Percentiles rank a stretch among this genome's conserved stretches.
These are phyloP conservation scores for Carterocephalus palaemon DNA, from an alignment of 2,888 invertebrate genomes.

Conservation along the genomic window DNA sequence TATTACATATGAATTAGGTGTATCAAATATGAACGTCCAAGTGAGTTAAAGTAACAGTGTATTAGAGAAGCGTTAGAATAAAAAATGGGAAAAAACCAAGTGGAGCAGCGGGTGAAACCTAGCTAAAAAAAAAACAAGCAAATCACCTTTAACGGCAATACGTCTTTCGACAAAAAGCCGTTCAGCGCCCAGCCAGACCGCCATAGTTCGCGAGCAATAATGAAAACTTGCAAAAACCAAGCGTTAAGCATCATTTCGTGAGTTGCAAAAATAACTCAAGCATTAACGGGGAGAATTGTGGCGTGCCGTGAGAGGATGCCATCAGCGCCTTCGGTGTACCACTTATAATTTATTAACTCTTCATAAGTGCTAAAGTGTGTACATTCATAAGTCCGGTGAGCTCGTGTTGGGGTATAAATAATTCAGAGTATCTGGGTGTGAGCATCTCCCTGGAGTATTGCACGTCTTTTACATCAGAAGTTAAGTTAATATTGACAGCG, in stretches of 20 bases:
- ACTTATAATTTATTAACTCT: conserved; percentile 72
- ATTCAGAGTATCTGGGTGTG: conserved; percentile 52
- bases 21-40: too few species aligned
- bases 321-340: conserved; percentile 39
- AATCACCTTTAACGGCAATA: conserved; percentile 25
- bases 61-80: too few species aligned
- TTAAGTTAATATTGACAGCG: conserved; percentile 40
- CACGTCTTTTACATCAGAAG: conserved; percentile 46
- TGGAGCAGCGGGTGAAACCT: too few species aligned
- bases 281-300: conserved; percentile 24
- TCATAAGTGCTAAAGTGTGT: conserved; percentile 77
- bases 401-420: conserved; percentile 63
- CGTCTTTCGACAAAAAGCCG: conserved; percentile 21
- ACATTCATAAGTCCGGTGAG: conserved; percentile 61
- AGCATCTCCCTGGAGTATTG: conserved; percentile 44
- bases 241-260: conserved; percentile 49
- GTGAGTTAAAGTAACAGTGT: too few species aligned
- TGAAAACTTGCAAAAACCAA: conserved; percentile 40
- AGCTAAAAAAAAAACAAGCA: conserved; percentile 27
- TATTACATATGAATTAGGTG: too few species aligned
- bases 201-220: conserved; percentile 34
- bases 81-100: too few species aligned
- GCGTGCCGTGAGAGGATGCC: conserved; percentile 56
- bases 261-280: conserved; percentile 41
- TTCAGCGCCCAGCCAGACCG: conserved; percentile 15